These are phyloP conservation scores for Muscina levida DNA, from an alignment of 2,888 invertebrate species.

Conservation along the genomic window DNA sequence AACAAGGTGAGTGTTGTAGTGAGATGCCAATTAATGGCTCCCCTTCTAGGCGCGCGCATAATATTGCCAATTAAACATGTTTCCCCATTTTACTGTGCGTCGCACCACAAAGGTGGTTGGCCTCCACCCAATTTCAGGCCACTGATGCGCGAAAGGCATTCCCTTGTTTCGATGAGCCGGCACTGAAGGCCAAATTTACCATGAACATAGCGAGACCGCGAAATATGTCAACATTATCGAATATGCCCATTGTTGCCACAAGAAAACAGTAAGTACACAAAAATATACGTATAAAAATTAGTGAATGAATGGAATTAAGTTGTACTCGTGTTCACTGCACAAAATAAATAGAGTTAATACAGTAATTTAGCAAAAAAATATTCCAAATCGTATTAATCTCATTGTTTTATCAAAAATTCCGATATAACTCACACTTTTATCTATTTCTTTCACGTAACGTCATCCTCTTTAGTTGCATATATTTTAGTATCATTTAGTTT, in stretches of 20 bases:
- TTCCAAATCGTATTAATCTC: too few relatives aligned
- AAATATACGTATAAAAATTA: neutral
- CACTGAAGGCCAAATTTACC: constrained; percentile 89
- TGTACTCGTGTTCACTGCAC: too few relatives aligned
- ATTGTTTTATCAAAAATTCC: too few relatives aligned
- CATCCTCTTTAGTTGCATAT: too few relatives aligned
- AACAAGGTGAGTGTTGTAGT: constrained; percentile 82
- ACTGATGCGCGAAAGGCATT: constrained; percentile 91
- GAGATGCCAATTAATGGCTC: neutral
- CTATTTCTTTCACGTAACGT: too few relatives aligned
- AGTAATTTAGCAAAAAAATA: too few relatives aligned
- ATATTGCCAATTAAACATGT: constrained; percentile 22
- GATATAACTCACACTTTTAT: too few relatives aligned
- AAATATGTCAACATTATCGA: constrained; percentile 88
- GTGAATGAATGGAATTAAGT: too few relatives aligned
- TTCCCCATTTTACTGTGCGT: neutral
- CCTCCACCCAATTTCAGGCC: constrained; percentile 90
- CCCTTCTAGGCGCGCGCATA: too few relatives aligned
- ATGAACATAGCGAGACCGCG: constrained; percentile 87
- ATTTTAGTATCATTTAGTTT: too few relatives aligned
- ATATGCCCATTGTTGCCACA: constrained; percentile 83
- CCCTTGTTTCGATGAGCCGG: constrained; percentile 94
- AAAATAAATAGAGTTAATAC: too few relatives aligned
- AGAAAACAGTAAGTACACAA: constrained; percentile 74
- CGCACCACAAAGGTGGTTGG: constrained; percentile 85